Evolutionary conservation across 2,113 vertebrate species (phyloP).

Genomic region (Stigmatopora nigra): DNA sequence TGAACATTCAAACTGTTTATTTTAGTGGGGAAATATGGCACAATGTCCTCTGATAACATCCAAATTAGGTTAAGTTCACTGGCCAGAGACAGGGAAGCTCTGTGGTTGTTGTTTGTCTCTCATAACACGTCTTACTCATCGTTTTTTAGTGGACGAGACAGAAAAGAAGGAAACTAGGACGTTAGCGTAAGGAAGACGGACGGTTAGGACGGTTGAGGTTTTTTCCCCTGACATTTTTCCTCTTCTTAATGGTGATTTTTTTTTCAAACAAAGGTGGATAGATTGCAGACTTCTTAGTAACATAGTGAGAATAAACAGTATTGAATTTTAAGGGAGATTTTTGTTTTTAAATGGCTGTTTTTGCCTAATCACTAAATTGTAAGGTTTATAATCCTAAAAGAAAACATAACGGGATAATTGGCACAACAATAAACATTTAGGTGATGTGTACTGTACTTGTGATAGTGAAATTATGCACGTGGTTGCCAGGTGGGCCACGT

Average conservation of each 20-base stretch:
- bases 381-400: neutral
- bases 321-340: too few relatives aligned
- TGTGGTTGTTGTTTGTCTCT: conserved; percentile 10
- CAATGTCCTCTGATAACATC: conserved; percentile 5
- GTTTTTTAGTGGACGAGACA: neutral
- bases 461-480: neutral
- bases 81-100: conserved; percentile 12
- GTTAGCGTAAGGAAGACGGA: neutral
- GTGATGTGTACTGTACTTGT: neutral
- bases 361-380: too few relatives aligned
- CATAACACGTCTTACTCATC: conserved; percentile 30
- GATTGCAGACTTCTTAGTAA: too few relatives aligned
- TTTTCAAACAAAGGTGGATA: neutral
- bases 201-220: neutral
- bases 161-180: conserved; percentile 11
- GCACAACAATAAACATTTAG: neutral
- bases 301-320: too few relatives aligned
- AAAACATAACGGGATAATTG: neutral
- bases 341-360: too few relatives aligned
- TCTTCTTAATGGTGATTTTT: neutral
- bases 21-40: neutral
- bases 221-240: neutral
- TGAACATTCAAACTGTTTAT: conserved; percentile 13
- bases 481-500: neutral
- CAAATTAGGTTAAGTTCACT: conserved; percentile 1